Conservation (phyloP, 2,888 invertebrate species). For the Octodonta nipae region DNA sequence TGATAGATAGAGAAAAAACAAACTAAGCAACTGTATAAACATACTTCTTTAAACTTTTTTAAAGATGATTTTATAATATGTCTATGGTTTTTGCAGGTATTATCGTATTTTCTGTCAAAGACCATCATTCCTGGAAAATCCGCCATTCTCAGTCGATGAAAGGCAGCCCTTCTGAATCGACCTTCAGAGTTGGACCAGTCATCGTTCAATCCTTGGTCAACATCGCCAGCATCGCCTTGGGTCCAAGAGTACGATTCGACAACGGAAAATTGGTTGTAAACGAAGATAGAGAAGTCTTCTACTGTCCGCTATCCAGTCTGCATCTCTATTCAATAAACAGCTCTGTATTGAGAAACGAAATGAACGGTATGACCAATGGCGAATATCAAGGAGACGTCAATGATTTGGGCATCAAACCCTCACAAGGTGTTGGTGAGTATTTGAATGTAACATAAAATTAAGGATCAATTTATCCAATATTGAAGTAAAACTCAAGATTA, state of each 20-base stretch:
- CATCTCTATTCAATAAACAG: conserved; percentile 53
- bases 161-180: conserved; percentile 43
- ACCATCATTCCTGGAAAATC: conserved; percentile 57
- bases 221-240: conserved; percentile 59
- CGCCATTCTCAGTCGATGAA: conserved; percentile 51
- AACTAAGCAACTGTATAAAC: too few species aligned
- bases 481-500: too few species aligned
- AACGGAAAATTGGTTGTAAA: conserved; percentile 18
- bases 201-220: conserved; percentile 45
- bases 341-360: conserved; percentile 44
- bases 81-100: conserved; percentile 48
- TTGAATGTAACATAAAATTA: too few species aligned
- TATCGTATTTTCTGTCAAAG: conserved; percentile 52
- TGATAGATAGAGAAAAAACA: too few species aligned
- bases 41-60: too few species aligned
- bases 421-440: conserved; percentile 12
- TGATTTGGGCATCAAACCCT: conserved; percentile 39
- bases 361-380: conserved; percentile 27
- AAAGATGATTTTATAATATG: too few species aligned
- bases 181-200: conserved; percentile 48
- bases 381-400: conserved; percentile 36
- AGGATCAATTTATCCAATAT: too few species aligned
- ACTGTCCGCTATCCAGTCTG: conserved; percentile 54
- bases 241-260: conserved; percentile 35
- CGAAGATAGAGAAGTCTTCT: conserved; percentile 44